Evolutionary conservation across 2,888 invertebrate genomes (phyloP), one percentile per base, ranked within the genome.

Genomic region (Trachelus stipa): DNA sequence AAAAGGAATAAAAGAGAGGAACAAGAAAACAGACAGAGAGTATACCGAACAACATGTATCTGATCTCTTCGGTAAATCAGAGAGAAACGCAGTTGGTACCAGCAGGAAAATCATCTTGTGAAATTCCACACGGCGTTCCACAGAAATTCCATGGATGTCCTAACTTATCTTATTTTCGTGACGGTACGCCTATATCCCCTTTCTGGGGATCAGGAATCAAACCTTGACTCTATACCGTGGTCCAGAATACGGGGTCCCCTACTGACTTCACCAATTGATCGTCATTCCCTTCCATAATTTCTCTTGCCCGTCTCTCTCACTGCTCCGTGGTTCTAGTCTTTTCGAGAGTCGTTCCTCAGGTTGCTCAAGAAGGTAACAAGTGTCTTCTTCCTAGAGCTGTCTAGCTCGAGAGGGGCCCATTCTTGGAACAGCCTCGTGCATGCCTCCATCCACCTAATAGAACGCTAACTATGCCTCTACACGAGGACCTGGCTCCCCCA

Each of bases 361-460:
- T 75, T 78, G 75, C 78, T 76, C 73, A 76, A 76, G 78, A 76
- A 73, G 78, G 12, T 73, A 76, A 78, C 78, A 73, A 78, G 78
- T 34, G 71, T 71, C 71, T 34, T 71, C 71, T 34, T 71, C 71
- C 71, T 71, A 71, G 71, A 71, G 71, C 71, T 34, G 71, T 23
- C 33, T 34, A 34, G 71, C 71, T 34, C 11, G 71, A 12, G 15
- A 31, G 31, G 12, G 71, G 31, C 71, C 71, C 34, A 31, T 71
- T 71, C 71, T 71, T 23, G 71, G 71, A 71, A 71, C 4, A 34
- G 71, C 12, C 33, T 15, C 71, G 71, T 34, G 71, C 31, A 34
- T 34, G 31, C 31, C 12, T 71, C 71, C 71, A 71, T 78, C 78
- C 76, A 73, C 69, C 78, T 71, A 78, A 78, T 76, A 78, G 75